These are phyloP conservation scores for Malurus cyaneus DNA, from an alignment of 2,113 vertebrate genomes.

Conservation along the genomic window DNA sequence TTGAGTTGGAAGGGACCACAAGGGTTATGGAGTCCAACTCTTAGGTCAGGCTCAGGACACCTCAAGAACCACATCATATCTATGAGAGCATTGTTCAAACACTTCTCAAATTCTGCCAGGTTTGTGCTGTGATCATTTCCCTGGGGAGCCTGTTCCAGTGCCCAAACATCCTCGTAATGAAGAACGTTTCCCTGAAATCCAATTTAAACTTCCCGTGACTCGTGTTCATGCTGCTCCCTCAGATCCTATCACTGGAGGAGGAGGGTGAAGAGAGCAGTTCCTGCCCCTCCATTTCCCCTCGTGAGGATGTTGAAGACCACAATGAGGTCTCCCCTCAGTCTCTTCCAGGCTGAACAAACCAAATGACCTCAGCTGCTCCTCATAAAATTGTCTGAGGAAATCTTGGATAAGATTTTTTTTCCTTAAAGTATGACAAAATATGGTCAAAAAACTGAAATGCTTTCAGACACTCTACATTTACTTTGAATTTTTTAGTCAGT, in stretches of 20 bases:
- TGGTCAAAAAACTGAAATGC: background rate
- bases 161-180: background rate
- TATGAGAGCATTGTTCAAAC: background rate
- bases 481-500: background rate
- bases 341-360: background rate
- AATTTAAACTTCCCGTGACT: accelerated
- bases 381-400: background rate
- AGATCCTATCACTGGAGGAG: background rate
- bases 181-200: background rate
- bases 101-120: background rate
- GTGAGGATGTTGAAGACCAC: background rate
- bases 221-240: background rate
- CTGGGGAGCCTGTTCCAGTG: background rate
- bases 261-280: background rate
- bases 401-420: background rate
- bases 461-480: background rate
- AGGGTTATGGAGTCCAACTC: background rate
- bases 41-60: background rate
- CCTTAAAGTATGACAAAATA: background rate
- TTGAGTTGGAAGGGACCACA: background rate
- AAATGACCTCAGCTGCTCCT: background rate
- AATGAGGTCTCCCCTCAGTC: background rate
- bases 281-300: background rate
- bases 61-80: no score
- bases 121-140: background rate